Percentiles rank a stretch among this genome's conserved stretches.
These are phyloP conservation scores for Hemithea aestivaria DNA, from an alignment of 2,888 invertebrate genomes.

Conservation along the genomic window DNA sequence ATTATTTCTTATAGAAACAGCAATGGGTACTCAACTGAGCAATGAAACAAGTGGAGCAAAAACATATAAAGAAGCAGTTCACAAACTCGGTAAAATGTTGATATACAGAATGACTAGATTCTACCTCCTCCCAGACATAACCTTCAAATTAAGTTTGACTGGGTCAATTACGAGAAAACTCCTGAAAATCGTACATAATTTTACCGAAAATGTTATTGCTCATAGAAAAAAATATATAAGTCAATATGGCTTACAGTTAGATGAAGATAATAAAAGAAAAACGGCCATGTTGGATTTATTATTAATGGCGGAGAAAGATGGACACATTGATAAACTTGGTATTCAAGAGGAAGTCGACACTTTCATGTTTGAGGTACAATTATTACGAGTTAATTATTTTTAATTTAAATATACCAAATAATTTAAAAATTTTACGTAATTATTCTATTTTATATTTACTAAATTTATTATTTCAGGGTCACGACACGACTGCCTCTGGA, in stretches of 20 bases:
- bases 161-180: slow-evolving; percentile 65
- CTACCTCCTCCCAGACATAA: slow-evolving; percentile 73
- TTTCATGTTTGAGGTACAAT: slow-evolving; percentile 79
- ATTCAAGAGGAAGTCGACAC: slow-evolving; percentile 82
- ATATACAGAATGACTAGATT: slow-evolving; percentile 66
- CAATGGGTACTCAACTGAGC: slow-evolving; percentile 83
- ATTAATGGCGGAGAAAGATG: slow-evolving; percentile 66
- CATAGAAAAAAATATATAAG: slow-evolving; percentile 31
- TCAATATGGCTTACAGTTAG: slow-evolving; percentile 21
- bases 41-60: slow-evolving; percentile 54
- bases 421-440: too few species aligned
- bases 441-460: too few species aligned
- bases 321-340: slow-evolving; percentile 69
- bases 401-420: too few species aligned
- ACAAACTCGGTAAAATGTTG: slow-evolving; percentile 52
- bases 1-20: too few species aligned
- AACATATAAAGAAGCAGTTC: slow-evolving; percentile 78
- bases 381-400: too few species aligned
- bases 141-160: slow-evolving; percentile 71
- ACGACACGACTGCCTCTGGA: slow-evolving; percentile 70
- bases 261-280: slow-evolving; percentile 52
- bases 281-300: slow-evolving; percentile 79
- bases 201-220: slow-evolving; percentile 63
- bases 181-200: slow-evolving; percentile 54
- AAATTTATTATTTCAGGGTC: slow-evolving; percentile 62